Percentiles rank a stretch among this genome's conserved stretches.
Conservation (phyloP, 1,140 invertebrate species). For the Chironomus striatipennis region DNA sequence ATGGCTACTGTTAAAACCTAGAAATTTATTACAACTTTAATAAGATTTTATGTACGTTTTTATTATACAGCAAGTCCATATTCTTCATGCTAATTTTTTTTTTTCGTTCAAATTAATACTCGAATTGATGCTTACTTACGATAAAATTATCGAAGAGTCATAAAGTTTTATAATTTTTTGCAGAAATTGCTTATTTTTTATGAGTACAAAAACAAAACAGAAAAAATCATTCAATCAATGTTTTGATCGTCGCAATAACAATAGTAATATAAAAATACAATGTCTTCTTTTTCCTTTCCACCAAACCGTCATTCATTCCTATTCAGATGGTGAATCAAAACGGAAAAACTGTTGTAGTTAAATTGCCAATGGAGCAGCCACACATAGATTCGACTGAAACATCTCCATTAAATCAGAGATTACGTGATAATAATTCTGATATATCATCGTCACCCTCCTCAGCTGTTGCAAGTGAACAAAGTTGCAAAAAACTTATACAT, state of each 20-base stretch:
- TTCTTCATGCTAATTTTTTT: too few species aligned
- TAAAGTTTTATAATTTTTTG: too few species aligned
- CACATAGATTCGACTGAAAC: constrained; percentile 1
- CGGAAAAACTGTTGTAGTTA: constrained; percentile 1
- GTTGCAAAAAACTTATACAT: not conserved
- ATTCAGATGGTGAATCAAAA: constrained; percentile 13
- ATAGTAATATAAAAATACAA: constrained; percentile 1
- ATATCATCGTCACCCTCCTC: not conserved
- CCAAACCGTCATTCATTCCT: not conserved
- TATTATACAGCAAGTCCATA: too few species aligned
- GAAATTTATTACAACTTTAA: too few species aligned
- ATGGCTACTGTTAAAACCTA: too few species aligned
- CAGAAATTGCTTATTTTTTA: too few species aligned
- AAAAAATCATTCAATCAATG: too few species aligned
- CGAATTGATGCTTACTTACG: too few species aligned
- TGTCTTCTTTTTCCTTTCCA: not conserved
- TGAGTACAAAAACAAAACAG: too few species aligned
- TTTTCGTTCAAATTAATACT: too few species aligned
- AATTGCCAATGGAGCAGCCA: not conserved
- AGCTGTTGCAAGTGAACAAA: not conserved
- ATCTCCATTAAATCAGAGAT: not conserved
- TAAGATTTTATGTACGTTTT: too few species aligned
- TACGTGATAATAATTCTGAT: constrained; percentile 8
- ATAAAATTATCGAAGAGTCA: too few species aligned
- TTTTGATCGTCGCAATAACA: not conserved